These are phyloP conservation scores for Oscheius sp. DNA, from an alignment of 2,888 invertebrate species.

Conservation along the genomic window DNA sequence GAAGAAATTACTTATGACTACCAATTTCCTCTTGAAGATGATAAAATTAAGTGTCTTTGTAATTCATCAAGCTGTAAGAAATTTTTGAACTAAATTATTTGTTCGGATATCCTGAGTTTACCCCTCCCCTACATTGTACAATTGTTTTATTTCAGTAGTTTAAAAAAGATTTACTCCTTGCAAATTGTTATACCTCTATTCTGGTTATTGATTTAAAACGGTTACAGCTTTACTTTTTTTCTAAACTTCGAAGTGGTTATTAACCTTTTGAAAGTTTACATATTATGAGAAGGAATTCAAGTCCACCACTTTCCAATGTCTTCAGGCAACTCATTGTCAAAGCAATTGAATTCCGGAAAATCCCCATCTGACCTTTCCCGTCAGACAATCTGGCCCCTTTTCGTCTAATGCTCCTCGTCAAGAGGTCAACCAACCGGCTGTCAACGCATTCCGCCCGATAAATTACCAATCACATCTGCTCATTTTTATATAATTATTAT, in stretches of 20 bases:
- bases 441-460: background rate
- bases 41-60: constrained; percentile 97
- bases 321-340: too few species aligned
- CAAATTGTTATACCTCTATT: too few species aligned
- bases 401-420: constrained; percentile 25
- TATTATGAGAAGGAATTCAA: too few species aligned
- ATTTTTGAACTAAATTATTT: constrained; percentile 86
- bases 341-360: constrained; percentile 11
- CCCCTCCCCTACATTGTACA: too few species aligned
- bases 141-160: too few species aligned
- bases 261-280: too few species aligned
- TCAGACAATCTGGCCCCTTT: constrained; percentile 18
- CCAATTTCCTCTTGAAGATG: constrained; percentile 95
- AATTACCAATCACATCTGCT: background rate
- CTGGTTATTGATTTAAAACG: too few species aligned
- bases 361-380: constrained; percentile 25
- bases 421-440: constrained; percentile 32
- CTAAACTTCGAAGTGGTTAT: too few species aligned
- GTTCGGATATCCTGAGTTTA: too few species aligned
- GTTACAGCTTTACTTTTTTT: too few species aligned
- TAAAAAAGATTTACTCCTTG: too few species aligned
- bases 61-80: constrained; percentile 93
- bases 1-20: constrained; percentile 98
- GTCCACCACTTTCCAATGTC: too few species aligned
- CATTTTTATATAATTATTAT: constrained; percentile 2